Evolutionary conservation across 2,888 invertebrate species (phyloP), one percentile per base, ranked within the genome.

Genomic region (Caenorhabditis sp.): DNA sequence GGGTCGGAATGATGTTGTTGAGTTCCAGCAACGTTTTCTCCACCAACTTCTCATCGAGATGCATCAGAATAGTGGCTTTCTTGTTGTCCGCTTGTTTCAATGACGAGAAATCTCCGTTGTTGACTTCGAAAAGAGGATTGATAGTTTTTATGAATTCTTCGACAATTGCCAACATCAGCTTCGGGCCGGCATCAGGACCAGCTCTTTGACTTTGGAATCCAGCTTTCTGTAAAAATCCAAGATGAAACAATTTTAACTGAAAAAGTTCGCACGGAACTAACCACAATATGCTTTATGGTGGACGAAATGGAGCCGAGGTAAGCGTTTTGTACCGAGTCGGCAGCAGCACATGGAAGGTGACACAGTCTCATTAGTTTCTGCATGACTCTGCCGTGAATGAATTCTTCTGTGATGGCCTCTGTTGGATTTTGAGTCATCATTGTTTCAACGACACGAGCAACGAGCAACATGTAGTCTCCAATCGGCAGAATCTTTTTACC

Each of bases 401-500:
- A 82, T 10, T 85, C 85, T n/a, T 88, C 87, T 16, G 82, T 70
- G 69, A 89, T 82, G 12, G 81, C 83, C 19, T 80, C 70, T 10
- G 85, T 63, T n/a, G 85, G 82, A 12, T 56, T 54, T 38, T 87
- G 88, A 10, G 86, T 79, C 63, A 87, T 81, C 56, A 90, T 73
- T 7, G 88, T 82, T 58, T 88, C 87, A 38, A 90, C 69, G 26
- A 90, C 81, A 68, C 85, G 85, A 24, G 87, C 84, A 47, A 87
- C 66, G 44, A 90, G 87, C 35, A 86, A 64, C 72, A 88, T 77
- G 69, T 90, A 90, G 56, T 90, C 90, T 26, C 90, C 90, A 35
- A 90, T 82, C 4, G 89, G 89, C 6, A 90, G 68, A 35, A 88
- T 82, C 22, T 85, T 56, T 35, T 76, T 80, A 10, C 87, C 85